These are phyloP conservation scores for Perca fluviatilis DNA, from an alignment of 2,113 vertebrate genomes.

Conservation along the genomic window DNA sequence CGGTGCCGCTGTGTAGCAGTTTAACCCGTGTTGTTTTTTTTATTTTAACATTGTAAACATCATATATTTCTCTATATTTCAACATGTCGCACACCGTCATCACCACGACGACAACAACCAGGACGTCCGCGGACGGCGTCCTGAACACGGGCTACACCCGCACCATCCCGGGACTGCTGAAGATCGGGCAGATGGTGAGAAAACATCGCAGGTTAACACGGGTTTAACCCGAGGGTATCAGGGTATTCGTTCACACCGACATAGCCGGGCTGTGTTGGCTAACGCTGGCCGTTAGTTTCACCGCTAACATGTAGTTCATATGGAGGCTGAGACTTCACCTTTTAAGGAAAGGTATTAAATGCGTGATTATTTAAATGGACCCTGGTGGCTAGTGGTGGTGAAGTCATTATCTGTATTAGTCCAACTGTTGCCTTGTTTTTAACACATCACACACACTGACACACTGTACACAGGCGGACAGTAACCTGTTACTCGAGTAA, in stretches of 20 bases:
- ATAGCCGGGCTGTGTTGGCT: neutral
- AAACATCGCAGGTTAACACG: neutral
- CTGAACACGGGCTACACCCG: conserved; percentile 77
- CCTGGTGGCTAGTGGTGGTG: neutral
- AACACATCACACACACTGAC: neutral
- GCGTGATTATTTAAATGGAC: neutral
- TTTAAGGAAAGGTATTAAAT: neutral
- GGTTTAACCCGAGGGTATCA: neutral
- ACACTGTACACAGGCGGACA: neutral
- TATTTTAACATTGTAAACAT: neutral
- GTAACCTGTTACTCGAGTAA: no score
- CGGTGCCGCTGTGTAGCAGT: conserved; percentile 7
- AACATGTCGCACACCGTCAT: conserved; percentile 82
- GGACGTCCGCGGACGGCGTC: conserved; percentile 63
- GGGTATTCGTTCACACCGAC: neutral
- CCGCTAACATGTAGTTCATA: neutral
- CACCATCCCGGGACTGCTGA: conserved; percentile 80
- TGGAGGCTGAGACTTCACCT: neutral
- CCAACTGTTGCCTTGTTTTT: no score
- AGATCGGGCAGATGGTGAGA: conserved; percentile 84
- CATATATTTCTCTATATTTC: no score
- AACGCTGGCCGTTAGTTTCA: neutral
- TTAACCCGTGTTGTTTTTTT: neutral
- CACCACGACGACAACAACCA: conserved; percentile 57
- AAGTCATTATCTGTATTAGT: neutral